Evolutionary conservation across 2,888 invertebrate genomes (phyloP).

Genomic region (Agelastica alni): DNA sequence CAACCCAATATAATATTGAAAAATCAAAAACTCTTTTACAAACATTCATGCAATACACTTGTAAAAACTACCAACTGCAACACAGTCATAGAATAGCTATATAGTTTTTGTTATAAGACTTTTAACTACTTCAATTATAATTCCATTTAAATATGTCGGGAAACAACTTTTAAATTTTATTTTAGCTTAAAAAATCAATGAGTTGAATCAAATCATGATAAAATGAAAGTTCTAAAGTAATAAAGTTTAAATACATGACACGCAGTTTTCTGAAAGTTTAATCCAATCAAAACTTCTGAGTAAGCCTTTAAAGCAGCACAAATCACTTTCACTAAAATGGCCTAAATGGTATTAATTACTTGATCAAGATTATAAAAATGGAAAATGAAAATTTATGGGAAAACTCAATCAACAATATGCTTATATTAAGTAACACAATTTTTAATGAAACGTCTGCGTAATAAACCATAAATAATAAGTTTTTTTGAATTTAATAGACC

Average conservation of each 20-base stretch:
- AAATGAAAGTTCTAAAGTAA: constrained; percentile 16
- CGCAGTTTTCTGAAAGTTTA: constrained; percentile 28
- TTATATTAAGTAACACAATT: not conserved
- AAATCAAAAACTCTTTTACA: too few relatives aligned
- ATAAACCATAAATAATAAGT: too few relatives aligned
- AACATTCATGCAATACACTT: too few relatives aligned
- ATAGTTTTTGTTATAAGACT: too few relatives aligned
- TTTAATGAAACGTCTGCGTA: too few relatives aligned
- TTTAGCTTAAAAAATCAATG: constrained; percentile 16
- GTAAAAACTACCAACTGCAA: too few relatives aligned
- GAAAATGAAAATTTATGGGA: constrained; percentile 9
- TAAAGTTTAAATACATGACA: constrained; percentile 20
- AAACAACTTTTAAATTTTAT: too few relatives aligned
- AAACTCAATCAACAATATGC: constrained; percentile 8
- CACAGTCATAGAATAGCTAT: too few relatives aligned
- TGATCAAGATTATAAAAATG: constrained; percentile 20
- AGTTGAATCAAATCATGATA: constrained; percentile 5
- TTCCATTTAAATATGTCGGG: too few relatives aligned
- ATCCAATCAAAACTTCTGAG: constrained; percentile 32
- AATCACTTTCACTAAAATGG: constrained; percentile 26
- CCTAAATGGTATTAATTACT: constrained; percentile 28
- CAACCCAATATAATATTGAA: too few relatives aligned
- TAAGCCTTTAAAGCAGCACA: constrained; percentile 24
- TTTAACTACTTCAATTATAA: too few relatives aligned
- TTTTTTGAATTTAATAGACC: too few relatives aligned